A percentile compares a stretch with the other conserved stretches of the same genome.
phyloP scores from a whole-genome alignment of 2,797 vertebrate genomes.

The Ispidina picta region DNA sequence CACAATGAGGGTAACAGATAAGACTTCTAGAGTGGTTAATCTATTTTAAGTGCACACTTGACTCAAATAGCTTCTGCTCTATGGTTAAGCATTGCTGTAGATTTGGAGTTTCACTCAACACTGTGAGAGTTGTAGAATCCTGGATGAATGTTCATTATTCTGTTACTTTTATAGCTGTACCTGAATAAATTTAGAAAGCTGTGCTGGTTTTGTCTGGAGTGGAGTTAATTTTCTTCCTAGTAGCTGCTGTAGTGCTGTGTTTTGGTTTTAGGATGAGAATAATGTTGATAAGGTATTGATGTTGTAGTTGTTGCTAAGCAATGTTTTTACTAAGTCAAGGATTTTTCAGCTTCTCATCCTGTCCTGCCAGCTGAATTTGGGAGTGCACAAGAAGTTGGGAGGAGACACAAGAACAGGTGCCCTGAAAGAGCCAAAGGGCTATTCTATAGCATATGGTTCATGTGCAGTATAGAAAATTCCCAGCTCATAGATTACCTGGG shows the following conservation, averaged over 20 bases:
- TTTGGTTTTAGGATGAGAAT: not conserved
- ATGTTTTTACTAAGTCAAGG: not conserved
- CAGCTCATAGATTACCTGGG: not conserved
- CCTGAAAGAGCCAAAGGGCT: not conserved
- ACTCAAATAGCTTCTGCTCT: not conserved
- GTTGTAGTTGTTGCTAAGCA: not conserved
- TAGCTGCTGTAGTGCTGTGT: not conserved
- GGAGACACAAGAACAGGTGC: not conserved
- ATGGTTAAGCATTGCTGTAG: not conserved
- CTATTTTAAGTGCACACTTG: not conserved
- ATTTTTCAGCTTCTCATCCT: not conserved
- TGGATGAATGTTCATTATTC: not conserved
- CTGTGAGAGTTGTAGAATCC: fast-evolving
- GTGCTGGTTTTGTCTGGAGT: not conserved
- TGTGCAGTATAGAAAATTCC: not conserved
- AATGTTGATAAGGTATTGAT: not conserved
- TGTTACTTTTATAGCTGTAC: not conserved
- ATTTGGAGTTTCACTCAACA: not conserved
- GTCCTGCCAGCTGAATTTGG: not conserved
- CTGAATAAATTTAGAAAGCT: not conserved
- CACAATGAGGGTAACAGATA: not conserved
- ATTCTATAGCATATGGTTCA: not conserved
- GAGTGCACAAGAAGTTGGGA: not conserved
- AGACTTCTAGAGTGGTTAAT: not conserved
- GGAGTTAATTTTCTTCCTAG: not conserved